Percentiles rank a stretch among this genome's conserved stretches.
Evolutionary conservation across 2,797 vertebrate genomes (phyloP).

Genomic region (Chiloscyllium punctatum): DNA sequence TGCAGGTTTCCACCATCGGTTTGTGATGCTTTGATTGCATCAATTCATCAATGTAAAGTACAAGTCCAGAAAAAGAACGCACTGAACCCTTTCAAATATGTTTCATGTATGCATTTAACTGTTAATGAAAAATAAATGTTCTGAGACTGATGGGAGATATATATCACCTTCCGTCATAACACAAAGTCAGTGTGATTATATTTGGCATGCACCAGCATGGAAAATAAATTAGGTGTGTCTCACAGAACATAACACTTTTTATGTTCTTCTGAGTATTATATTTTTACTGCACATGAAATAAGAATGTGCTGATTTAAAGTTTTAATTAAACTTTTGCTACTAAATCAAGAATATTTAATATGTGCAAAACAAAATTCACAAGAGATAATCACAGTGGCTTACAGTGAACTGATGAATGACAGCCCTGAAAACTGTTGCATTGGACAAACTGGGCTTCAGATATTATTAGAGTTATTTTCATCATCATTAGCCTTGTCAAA

Average conservation of each 20-base stretch:
- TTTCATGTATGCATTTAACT: slow-evolving; percentile 91
- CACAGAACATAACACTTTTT: neutral
- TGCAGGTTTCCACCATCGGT: neutral
- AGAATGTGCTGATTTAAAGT: slow-evolving; percentile 9
- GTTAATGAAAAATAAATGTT: slow-evolving; percentile 99
- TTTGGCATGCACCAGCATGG: slow-evolving; percentile 13
- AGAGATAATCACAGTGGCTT: neutral
- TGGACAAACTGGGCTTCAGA: neutral
- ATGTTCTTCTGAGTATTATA: neutral
- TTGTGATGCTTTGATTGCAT: slow-evolving; percentile 21
- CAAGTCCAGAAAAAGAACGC: slow-evolving; percentile 43
- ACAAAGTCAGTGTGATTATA: neutral
- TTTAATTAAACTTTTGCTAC: neutral
- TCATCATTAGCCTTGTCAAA: neutral
- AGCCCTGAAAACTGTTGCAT: neutral
- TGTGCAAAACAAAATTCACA: neutral
- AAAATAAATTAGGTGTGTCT: slow-evolving; percentile 26
- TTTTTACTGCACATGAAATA: neutral
- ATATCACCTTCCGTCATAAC: slow-evolving; percentile 63
- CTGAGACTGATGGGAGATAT: slow-evolving; percentile 93
- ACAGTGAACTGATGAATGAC: neutral
- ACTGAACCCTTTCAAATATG: slow-evolving; percentile 77
- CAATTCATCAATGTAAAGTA: slow-evolving; percentile 34
- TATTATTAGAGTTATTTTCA: neutral
- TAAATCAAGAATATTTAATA: neutral